phyloP scores from a whole-genome alignment of 2,113 vertebrate species.

The Oryzias celebensis region DNA sequence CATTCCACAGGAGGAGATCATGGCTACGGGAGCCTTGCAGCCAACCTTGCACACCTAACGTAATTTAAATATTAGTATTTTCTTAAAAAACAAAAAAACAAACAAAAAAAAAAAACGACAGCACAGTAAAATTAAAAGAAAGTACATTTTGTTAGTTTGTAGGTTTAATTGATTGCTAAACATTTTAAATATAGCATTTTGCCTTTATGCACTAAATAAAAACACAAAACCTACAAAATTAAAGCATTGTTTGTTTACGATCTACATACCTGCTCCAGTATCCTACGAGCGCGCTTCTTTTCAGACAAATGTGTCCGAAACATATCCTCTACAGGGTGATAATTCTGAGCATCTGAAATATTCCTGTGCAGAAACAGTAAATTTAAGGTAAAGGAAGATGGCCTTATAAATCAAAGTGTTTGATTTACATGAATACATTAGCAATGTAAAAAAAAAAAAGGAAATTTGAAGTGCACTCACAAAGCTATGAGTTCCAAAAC shows the following conservation, averaged over 20 bases:
- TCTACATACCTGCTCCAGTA: constrained; percentile 89
- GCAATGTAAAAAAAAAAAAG: background rate
- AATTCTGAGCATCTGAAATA: constrained; percentile 96
- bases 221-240: too few relatives aligned
- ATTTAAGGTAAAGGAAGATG: background rate
- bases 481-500: constrained; percentile 93
- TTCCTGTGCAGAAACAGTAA: constrained; percentile 76
- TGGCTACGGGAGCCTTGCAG: constrained; percentile 96
- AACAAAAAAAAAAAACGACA: background rate
- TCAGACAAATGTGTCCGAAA: constrained; percentile 93
- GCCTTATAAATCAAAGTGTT: background rate
- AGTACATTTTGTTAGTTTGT: background rate
- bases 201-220: too few relatives aligned
- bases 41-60: constrained; percentile 92
- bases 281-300: constrained; percentile 92
- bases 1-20: constrained; percentile 97
- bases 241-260: background rate
- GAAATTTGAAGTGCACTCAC: constrained; percentile 79
- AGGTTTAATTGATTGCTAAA: too few relatives aligned
- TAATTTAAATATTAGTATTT: background rate
- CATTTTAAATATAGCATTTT: too few relatives aligned
- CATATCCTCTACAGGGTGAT: constrained; percentile 91
- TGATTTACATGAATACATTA: background rate
- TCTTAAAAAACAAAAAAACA: too few relatives aligned
- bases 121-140: background rate